Evolutionary conservation across 53 echinoderm and acorn worm species (phyloP), one percentile per base, ranked within the genome.

Genomic region (Mesocentrotus franciscanus): DNA sequence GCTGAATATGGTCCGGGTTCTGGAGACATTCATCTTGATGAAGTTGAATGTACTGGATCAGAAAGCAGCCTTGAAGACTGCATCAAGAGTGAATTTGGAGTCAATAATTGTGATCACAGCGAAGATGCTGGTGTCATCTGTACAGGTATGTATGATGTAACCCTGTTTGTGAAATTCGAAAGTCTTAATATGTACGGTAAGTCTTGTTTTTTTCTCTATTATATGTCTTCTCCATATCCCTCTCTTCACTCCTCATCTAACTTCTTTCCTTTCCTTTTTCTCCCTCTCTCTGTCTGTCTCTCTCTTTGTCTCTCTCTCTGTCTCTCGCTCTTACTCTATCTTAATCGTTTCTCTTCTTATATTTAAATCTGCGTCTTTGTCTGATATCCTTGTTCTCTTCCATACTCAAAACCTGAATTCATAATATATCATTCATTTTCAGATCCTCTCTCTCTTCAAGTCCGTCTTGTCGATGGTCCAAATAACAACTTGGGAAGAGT

Each of bases 381-480:
- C 26, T 70, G 70, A 70, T 26, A 70, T 70, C 26, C 16, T 24
- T 70, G 22, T 70, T 70, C 49, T 49, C 49, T 49, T 49, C 49
- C 6, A 49, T 49, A 49, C 49, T 49, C 70, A 24, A 8, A 24
- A 70, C 20, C 8, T 70, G 49, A 49, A 49, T 70, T 70, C 70
- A 70, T 26, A 49, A 49, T 49, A 30, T 74, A 30, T 32, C 74
- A 30, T 30, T 32, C 0, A 11, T 5, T 74, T 11, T 74, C 9
- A 68, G 68, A 68, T 9, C 68, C 68, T 20, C 32, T 74, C 30
- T 18, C 32, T 74, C 74, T 74, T 29, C 10, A 74, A 29, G 84
- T 84, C 6, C 84, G 84, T 84, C 84, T 84, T 15, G 49, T 84
- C 20, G 84, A 84, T 9, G 84, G 84, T 49, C 84, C 84, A 9